These are phyloP conservation scores for Chrysogorgia sp. DNA, from an alignment of 92 coral and sea anemone genomes.

Conservation along the genomic window DNA sequence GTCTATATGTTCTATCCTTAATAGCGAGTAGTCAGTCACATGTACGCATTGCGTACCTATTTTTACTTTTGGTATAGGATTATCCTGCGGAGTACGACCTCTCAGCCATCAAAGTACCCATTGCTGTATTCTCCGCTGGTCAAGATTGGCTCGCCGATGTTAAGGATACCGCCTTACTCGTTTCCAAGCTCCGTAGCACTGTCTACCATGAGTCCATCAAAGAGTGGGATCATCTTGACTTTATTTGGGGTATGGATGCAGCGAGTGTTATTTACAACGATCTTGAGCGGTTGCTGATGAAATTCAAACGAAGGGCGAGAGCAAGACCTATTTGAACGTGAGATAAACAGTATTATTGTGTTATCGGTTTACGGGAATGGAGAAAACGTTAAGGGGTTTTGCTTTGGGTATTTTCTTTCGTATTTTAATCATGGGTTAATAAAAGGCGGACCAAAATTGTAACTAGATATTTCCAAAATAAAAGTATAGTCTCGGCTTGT, in stretches of 20 bases:
- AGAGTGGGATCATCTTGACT: conserved; percentile 78
- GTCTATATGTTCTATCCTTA: no score
- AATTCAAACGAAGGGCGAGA: not conserved
- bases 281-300: conserved; percentile 23
- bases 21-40: no score
- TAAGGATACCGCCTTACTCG: conserved; percentile 61
- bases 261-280: conserved; percentile 62
- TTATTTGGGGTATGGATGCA: conserved; percentile 79
- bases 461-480: no score
- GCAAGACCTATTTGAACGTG: no score
- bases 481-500: no score
- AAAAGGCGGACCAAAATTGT: no score
- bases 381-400: no score
- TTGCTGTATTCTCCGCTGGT: conserved; percentile 93
- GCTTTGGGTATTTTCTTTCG: no score
- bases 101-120: conserved; percentile 76
- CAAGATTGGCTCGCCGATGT: conserved; percentile 88
- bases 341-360: no score
- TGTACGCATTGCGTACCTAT: not conserved
- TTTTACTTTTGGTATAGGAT: conserved; percentile 59
- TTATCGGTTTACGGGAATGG: no score
- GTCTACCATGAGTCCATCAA: conserved; percentile 46
- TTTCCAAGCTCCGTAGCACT: conserved; percentile 46
- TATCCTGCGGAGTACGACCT: conserved; percentile 84
- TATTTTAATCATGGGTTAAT: no score